These are phyloP conservation scores for Synanthedon andrenaeformis DNA, from an alignment of 2,888 invertebrate species.

Conservation along the genomic window DNA sequence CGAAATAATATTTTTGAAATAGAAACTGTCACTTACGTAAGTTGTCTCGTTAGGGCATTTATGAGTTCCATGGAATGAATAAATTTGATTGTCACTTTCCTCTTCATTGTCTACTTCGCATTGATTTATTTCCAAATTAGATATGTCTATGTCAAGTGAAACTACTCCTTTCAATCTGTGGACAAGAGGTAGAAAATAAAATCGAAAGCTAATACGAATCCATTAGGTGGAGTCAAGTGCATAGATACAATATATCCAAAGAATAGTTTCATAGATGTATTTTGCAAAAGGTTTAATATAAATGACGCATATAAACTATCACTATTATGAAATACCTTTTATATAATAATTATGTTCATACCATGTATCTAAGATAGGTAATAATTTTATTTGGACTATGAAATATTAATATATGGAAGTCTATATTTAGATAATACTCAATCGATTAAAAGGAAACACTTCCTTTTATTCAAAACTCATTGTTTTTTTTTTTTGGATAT, in stretches of 20 bases:
- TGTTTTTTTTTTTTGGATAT: no score
- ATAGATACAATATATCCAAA: not conserved
- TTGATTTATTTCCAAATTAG: constrained; percentile 85
- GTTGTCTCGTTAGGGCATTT: constrained; percentile 88
- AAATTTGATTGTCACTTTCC: constrained; percentile 73
- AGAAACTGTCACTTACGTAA: constrained; percentile 69
- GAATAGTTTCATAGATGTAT: no score
- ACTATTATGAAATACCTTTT: no score
- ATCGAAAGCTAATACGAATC: not conserved
- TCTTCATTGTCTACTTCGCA: constrained; percentile 71
- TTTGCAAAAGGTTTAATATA: no score
- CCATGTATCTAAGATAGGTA: no score
- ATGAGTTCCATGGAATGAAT: constrained; percentile 88
- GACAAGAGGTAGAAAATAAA: constrained; percentile 6
- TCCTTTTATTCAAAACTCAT: no score
- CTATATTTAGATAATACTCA: no score
- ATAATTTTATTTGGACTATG: no score
- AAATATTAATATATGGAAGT: no score
- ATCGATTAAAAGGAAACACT: no score
- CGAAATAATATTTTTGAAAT: not conserved
- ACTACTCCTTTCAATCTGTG: constrained; percentile 61
- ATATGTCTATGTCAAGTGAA: constrained; percentile 82
- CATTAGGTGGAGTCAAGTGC: not conserved
- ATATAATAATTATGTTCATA: no score
- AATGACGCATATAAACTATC: no score